Evolutionary conservation across 2,113 vertebrate genomes (phyloP), one percentile per base, ranked within the genome.

Genomic region (Vimba vimba): DNA sequence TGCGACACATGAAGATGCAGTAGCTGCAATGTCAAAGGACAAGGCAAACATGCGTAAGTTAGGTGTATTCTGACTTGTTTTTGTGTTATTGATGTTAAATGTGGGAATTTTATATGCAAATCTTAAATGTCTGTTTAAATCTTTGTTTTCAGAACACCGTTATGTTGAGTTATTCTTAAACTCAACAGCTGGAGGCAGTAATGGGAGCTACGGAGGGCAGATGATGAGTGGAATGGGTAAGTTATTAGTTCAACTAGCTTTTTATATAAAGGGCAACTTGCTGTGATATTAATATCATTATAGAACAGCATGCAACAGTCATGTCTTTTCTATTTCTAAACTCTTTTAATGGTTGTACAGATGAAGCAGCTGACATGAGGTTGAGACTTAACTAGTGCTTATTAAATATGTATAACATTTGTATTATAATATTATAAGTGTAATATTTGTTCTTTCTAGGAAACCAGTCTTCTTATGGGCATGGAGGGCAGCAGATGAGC

Each of bases 21-120:
- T 99, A 90, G 98, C 98, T 6, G 98, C 98, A 6, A 99, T 99
- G 98, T 99, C 98, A 60, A 99, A 99, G 95, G 98, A 99, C 92
- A 99, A 99, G 94, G 98, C 98, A 76, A 98, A 99, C 90, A 99
- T 99, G 98, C 98, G 98, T 99, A 92, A 96, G 98, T 77, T 77
- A 5, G 13, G 25, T 97, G n/a, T 82, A 2, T 15, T 6, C 7
- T 62, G 68, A 71, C 19, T 71, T 23, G 68, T 0, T 68, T 68
- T 68, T 68, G 36, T 33, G 27, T 23, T 71, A 43, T 23, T 71
- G 36, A 23, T 43, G 23, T 43, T 71, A 69, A 36, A 39, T 23
- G 10, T 39, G 8, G 2, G 7, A 19, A 36, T 68, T 19, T 33
- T 33, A 33, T 33, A 3, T 57, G 23, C 0, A 10, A 52, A 27